These are phyloP conservation scores for Heteractis magnifica DNA, from an alignment of 92 coral and sea anemone species.

Conservation along the genomic window DNA sequence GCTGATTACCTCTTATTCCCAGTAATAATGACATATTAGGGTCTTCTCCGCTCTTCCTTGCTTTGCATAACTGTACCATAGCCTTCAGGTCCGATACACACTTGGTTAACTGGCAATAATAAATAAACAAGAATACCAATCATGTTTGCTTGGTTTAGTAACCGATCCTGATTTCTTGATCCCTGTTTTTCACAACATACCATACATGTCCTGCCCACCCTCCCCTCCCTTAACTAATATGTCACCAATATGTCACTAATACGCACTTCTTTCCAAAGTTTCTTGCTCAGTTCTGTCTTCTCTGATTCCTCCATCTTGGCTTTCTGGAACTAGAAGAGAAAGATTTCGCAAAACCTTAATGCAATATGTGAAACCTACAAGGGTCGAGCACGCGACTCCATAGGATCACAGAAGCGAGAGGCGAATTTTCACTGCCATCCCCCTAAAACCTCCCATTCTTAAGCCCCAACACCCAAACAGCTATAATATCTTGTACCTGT, in stretches of 20 bases:
- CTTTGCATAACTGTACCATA: constrained; percentile 76
- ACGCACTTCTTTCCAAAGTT: constrained; percentile 77
- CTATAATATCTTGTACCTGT: constrained; percentile 38
- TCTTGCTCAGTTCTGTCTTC: constrained; percentile 58
- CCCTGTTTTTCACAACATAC: neutral
- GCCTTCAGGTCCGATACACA: constrained; percentile 74
- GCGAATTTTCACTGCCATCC: too few relatives aligned
- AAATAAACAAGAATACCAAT: neutral
- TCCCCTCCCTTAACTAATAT: constrained; percentile 1
- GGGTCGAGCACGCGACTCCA: too few relatives aligned
- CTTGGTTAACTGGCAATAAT: constrained; percentile 49
- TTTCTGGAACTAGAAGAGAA: constrained; percentile 53
- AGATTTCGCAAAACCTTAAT: neutral
- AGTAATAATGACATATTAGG: constrained; percentile 81
- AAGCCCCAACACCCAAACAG: too few relatives aligned
- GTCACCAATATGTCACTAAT: too few relatives aligned
- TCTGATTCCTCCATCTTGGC: constrained; percentile 64
- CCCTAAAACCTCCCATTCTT: too few relatives aligned
- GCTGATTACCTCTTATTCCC: constrained; percentile 56
- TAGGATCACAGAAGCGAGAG: too few relatives aligned
- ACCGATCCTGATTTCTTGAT: neutral
- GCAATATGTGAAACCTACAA: too few relatives aligned
- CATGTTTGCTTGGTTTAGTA: neutral
- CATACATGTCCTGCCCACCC: neutral
- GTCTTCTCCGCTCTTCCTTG: constrained; percentile 78